These are phyloP conservation scores for Potamilus streckersoni DNA, from an alignment of 1,140 invertebrate genomes.

Conservation along the genomic window DNA sequence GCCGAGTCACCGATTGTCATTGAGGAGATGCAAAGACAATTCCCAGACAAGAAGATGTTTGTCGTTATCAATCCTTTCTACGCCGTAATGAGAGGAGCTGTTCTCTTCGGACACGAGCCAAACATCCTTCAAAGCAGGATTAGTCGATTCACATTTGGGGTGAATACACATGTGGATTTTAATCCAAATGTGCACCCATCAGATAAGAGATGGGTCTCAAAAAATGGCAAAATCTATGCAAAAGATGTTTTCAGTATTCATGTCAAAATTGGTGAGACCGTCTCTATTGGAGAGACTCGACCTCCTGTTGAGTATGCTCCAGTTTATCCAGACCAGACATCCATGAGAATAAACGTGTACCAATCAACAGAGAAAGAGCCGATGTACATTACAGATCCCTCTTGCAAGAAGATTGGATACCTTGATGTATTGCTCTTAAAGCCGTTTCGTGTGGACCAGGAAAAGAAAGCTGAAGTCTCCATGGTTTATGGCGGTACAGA, in stretches of 20 bases:
- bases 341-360: constrained; percentile 1
- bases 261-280: constrained; percentile 11
- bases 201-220: constrained; percentile 7
- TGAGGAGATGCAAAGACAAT: neutral
- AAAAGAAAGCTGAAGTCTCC: constrained; percentile 1
- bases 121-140: constrained; percentile 7
- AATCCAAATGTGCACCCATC: constrained; percentile 5
- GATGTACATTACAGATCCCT: constrained; percentile 5
- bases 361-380: neutral
- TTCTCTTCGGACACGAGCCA: constrained; percentile 13
- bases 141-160: constrained; percentile 4
- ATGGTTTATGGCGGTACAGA: constrained; percentile 20
- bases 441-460: neutral
- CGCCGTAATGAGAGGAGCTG: constrained; percentile 16
- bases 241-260: constrained; percentile 11
- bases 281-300: neutral
- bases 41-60: neutral
- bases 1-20: constrained; percentile 9
- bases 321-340: constrained; percentile 10
- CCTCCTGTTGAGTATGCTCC: neutral
- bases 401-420: constrained; percentile 2
- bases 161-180: neutral
- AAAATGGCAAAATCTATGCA: constrained; percentile 1
- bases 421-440: constrained; percentile 1
- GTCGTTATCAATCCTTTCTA: constrained; percentile 6